A percentile compares a stretch with the other conserved stretches of the same genome.
Conservation (phyloP, 2,797 vertebrate species). For the Myotis myotis region DNA sequence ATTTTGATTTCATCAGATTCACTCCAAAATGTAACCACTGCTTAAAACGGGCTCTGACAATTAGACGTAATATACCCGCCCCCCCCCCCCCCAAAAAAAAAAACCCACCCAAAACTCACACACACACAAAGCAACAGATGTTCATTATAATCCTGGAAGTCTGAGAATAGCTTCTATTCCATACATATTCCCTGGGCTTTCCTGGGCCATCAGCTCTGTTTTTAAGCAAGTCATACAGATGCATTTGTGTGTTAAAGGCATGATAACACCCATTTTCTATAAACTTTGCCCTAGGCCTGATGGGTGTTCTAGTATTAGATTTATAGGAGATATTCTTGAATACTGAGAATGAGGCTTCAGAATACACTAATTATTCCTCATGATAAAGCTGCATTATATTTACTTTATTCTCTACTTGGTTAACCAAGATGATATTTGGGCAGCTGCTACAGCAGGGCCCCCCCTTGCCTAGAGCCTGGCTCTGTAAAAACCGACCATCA, state of each 20-base stretch:
- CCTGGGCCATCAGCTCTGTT: background rate
- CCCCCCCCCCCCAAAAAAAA: too few relatives aligned
- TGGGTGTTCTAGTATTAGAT: background rate
- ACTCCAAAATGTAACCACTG: slow-evolving; percentile 57
- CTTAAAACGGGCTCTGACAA: slow-evolving; percentile 29
- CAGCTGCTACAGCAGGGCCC: background rate
- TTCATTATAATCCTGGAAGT: slow-evolving; percentile 32
- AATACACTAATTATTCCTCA: slow-evolving; percentile 30
- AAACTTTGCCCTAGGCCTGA: slow-evolving; percentile 5
- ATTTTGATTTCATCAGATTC: slow-evolving; percentile 53
- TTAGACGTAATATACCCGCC: background rate
- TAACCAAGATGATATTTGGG: background rate
- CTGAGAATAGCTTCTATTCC: background rate
- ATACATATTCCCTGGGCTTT: background rate
- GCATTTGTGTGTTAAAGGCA: slow-evolving; percentile 40
- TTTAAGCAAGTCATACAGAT: slow-evolving; percentile 38
- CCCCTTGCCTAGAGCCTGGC: background rate
- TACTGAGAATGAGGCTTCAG: slow-evolving; percentile 23
- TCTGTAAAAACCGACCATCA: background rate
- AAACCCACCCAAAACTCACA: too few relatives aligned
- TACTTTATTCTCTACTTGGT: background rate
- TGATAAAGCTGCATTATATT: background rate
- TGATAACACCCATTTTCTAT: background rate
- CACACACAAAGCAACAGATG: background rate
- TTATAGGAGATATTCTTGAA: background rate